Evolutionary conservation across 2,888 invertebrate species (phyloP).

Genomic region (Ochropleura leucogaster): DNA sequence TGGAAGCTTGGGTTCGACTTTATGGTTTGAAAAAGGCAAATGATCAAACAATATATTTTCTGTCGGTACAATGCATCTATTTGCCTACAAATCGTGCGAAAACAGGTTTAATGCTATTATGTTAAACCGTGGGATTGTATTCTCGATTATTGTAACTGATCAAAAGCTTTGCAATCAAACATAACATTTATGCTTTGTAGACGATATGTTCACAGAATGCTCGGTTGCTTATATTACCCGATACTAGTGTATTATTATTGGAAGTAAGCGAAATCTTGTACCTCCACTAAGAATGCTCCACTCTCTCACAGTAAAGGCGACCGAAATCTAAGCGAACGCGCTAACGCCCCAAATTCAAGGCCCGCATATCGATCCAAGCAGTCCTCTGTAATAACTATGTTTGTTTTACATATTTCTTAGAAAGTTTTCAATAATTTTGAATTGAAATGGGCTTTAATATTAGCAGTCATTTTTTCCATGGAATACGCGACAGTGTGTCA

Average conservation of each 20-base stretch:
- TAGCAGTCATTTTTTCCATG: background rate
- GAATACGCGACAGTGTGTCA: fast-evolving
- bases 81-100: background rate
- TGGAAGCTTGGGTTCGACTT: no score
- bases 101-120: background rate
- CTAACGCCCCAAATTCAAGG: slow-evolving; percentile 42
- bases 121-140: background rate
- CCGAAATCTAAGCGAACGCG: background rate
- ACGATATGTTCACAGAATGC: background rate
- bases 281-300: background rate
- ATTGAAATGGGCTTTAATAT: background rate
- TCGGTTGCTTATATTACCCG: background rate
- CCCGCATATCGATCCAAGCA: slow-evolving; percentile 32
- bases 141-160: background rate
- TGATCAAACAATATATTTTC: no score
- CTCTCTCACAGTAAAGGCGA: background rate
- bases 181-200: background rate
- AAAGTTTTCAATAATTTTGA: no score
- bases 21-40: no score
- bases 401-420: background rate
- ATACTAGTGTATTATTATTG: no score
- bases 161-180: background rate
- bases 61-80: no score
- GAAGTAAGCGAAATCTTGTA: background rate
- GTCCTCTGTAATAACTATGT: no score